phyloP scores from a whole-genome alignment of 2,113 vertebrate genomes.

The Trachemys scripta region DNA sequence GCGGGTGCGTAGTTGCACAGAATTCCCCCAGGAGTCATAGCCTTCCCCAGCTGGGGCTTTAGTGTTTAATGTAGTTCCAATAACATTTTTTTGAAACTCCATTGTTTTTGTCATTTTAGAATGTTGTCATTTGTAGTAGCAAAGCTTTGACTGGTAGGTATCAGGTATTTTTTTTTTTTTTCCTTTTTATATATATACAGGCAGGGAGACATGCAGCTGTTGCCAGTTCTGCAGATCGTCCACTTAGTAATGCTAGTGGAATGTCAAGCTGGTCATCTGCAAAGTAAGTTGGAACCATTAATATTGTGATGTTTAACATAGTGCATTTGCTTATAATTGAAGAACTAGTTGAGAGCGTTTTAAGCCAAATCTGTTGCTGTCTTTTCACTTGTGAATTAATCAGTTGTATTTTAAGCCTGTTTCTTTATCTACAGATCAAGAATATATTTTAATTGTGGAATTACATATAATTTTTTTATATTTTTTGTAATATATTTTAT shows the following conservation, averaged over 20 bases:
- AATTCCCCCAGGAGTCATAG: too few relatives aligned
- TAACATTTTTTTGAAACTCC: neutral
- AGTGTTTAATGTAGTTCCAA: neutral
- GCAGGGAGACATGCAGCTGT: rapidly evolving
- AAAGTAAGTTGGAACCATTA: slow-evolving; percentile 24
- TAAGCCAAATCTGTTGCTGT: neutral
- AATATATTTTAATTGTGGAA: neutral
- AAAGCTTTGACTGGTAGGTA: neutral
- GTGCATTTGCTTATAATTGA: neutral
- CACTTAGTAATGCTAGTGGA: rapidly evolving
- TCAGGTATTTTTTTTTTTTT: neutral
- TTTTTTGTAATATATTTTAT: neutral
- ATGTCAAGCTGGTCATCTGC: neutral
- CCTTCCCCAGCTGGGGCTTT: neutral
- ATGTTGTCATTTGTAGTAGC: neutral
- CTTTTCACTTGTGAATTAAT: neutral
- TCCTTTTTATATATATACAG: neutral
- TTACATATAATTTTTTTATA: neutral
- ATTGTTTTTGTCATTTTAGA: neutral
- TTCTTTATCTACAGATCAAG: neutral
- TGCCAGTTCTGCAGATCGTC: rapidly evolving
- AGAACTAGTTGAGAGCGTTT: neutral
- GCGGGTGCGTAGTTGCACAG: too few relatives aligned
- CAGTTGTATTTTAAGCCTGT: neutral
- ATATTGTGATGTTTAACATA: neutral